phyloP scores from a whole-genome alignment of 92 coral and sea anemone species.

The Epizoanthus scotinus region DNA sequence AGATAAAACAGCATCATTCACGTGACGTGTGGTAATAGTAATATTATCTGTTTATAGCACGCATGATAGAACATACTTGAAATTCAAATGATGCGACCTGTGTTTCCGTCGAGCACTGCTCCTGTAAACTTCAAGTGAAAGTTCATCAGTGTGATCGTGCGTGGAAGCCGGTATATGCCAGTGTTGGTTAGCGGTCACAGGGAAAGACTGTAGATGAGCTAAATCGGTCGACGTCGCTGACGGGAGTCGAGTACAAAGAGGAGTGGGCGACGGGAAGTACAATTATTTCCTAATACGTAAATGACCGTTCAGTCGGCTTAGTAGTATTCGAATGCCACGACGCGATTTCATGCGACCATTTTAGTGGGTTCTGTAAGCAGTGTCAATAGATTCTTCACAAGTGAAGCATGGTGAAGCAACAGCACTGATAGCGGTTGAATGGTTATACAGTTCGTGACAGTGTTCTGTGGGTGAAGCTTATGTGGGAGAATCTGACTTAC shows the following conservation, averaged over 20 bases:
- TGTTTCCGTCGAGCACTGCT: slow-evolving; percentile 26
- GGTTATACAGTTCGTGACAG: slow-evolving; percentile 16
- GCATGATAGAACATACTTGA: slow-evolving; percentile 29
- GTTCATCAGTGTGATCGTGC: slow-evolving; percentile 11
- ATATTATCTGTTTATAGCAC: slow-evolving; percentile 34
- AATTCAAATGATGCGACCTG: slow-evolving; percentile 32
- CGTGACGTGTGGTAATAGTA: slow-evolving; percentile 23
- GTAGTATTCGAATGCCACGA: slow-evolving; percentile 14
- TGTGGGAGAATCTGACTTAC: slow-evolving; percentile 33
- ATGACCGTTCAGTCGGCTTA: slow-evolving; percentile 21
- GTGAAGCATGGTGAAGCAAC: slow-evolving; percentile 5
- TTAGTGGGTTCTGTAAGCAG: not conserved
- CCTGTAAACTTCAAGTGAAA: slow-evolving; percentile 13
- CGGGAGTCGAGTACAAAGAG: slow-evolving; percentile 28
- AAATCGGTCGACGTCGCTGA: slow-evolving; percentile 17
- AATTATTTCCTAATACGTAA: slow-evolving; percentile 28
- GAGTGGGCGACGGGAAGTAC: slow-evolving; percentile 34
- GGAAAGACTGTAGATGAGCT: not conserved
- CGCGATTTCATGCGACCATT: not conserved
- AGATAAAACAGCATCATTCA: not conserved
- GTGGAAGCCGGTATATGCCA: slow-evolving; percentile 16
- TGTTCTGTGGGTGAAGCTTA: not conserved
- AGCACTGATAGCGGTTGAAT: slow-evolving; percentile 5
- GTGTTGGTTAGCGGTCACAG: not conserved
- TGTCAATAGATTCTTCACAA: not conserved